These are phyloP conservation scores for Trochalopteron elliotii DNA, from an alignment of 2,113 vertebrate species.

Conservation along the genomic window DNA sequence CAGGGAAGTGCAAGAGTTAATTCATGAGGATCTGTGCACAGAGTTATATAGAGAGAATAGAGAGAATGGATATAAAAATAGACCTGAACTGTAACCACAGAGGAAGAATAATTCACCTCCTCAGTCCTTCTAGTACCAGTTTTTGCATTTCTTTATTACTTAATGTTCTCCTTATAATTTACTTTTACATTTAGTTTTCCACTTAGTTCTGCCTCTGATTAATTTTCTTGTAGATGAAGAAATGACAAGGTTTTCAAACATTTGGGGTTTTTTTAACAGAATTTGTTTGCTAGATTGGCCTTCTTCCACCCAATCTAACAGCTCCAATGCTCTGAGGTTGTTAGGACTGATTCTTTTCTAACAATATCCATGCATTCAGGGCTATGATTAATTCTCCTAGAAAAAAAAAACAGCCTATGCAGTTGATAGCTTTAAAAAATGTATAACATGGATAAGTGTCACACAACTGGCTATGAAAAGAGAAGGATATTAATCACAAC, in stretches of 20 bases:
- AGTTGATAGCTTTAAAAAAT: conserved; percentile 17
- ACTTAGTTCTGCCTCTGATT: background rate
- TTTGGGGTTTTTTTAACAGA: background rate
- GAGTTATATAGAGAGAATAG: background rate
- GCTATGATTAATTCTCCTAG: conserved; percentile 1
- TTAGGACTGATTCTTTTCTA: conserved; percentile 28
- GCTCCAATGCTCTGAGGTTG: background rate
- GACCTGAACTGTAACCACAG: background rate
- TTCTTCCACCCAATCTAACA: background rate
- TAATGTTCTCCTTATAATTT: background rate
- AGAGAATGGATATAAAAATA: background rate
- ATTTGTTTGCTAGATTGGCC: conserved; percentile 13
- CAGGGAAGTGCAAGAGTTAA: background rate
- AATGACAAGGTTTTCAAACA: background rate
- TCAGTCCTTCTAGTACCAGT: background rate
- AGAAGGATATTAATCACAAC: conserved; percentile 17
- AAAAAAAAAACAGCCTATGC: background rate
- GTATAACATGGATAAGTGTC: background rate
- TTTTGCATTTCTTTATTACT: background rate
- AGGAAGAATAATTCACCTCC: background rate
- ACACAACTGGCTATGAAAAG: background rate
- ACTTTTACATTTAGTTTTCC: background rate
- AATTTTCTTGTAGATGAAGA: background rate
- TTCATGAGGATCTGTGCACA: background rate
- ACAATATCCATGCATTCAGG: background rate